phyloP scores from a whole-genome alignment of 2,888 invertebrate genomes.

The Hyalella azteca region DNA sequence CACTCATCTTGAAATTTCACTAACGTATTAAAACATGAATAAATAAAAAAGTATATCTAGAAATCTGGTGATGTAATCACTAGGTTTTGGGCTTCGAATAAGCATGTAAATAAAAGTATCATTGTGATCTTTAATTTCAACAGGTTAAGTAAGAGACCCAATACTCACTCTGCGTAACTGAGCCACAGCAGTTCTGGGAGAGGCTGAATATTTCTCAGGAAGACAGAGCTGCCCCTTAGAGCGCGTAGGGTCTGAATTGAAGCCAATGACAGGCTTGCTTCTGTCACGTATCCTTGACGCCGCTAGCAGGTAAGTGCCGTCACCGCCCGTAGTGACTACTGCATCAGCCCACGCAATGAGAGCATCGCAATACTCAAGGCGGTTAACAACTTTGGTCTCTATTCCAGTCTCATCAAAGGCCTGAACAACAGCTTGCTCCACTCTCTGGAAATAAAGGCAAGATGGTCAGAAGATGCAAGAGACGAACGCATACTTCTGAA shows the following conservation, averaged over 20 bases:
- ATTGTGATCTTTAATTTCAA: too few relatives aligned
- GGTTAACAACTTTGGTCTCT: constrained; percentile 77
- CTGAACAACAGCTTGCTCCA: constrained; percentile 55
- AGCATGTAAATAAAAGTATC: too few relatives aligned
- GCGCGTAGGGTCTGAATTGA: constrained; percentile 92
- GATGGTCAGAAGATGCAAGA: too few relatives aligned
- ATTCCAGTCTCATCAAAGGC: constrained; percentile 67
- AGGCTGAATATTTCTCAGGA: constrained; percentile 81
- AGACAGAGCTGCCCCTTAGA: constrained; percentile 94
- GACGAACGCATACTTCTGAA: too few relatives aligned
- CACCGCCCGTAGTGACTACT: constrained; percentile 88
- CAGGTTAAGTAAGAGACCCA: too few relatives aligned
- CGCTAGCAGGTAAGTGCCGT: constrained; percentile 94
- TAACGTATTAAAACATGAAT: too few relatives aligned
- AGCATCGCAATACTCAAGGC: constrained; percentile 73
- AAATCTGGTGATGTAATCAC: too few relatives aligned
- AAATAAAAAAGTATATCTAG: too few relatives aligned
- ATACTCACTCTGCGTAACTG: constrained; percentile 77
- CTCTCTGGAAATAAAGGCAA: constrained; percentile 46
- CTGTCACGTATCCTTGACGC: constrained; percentile 79
- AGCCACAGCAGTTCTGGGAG: constrained; percentile 79
- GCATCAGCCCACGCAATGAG: constrained; percentile 90
- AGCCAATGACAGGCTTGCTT: constrained; percentile 91
- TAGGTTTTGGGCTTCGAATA: too few relatives aligned
- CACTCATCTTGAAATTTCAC: too few relatives aligned